A percentile compares a stretch with the other conserved stretches of the same genome.
Evolutionary conservation across 2,113 vertebrate species (phyloP).

Genomic region (Ginglymostoma cirratum): DNA sequence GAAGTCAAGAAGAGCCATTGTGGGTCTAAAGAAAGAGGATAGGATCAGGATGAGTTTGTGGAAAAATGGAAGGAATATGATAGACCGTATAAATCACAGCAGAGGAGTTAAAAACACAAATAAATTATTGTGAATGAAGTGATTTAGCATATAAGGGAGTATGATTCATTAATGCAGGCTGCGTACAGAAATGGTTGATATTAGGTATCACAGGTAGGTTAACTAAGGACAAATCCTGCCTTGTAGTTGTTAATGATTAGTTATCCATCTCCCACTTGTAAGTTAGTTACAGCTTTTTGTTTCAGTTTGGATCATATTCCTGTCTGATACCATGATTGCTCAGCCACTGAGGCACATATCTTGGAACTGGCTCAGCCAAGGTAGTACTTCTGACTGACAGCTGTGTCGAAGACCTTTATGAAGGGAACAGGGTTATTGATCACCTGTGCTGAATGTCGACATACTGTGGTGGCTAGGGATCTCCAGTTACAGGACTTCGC

Average conservation of each 20-base stretch:
- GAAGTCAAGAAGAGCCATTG: background rate
- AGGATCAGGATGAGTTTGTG: background rate
- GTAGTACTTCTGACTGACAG: background rate
- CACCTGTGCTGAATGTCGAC: background rate
- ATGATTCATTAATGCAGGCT: background rate
- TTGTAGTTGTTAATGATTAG: background rate
- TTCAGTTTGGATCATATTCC: background rate
- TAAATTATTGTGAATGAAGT: background rate
- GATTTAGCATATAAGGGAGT: background rate
- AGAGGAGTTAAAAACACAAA: background rate
- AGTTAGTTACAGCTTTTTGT: background rate
- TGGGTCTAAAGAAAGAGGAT: background rate
- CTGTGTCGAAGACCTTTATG: background rate
- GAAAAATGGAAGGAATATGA: background rate
- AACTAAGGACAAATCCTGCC: background rate
- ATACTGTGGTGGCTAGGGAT: background rate
- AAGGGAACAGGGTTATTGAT: background rate
- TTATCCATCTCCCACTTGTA: background rate
- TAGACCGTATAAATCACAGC: background rate
- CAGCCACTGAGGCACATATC: background rate
- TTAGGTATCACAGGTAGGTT: background rate
- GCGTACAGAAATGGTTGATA: background rate
- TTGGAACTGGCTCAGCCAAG: background rate
- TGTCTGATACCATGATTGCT: background rate
- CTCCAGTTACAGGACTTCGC: slow-evolving; percentile 7